These are phyloP conservation scores for Halichondria panicea DNA, from an alignment of 37 sponge, comb jelly and placozoan genomes.

Conservation along the genomic window DNA sequence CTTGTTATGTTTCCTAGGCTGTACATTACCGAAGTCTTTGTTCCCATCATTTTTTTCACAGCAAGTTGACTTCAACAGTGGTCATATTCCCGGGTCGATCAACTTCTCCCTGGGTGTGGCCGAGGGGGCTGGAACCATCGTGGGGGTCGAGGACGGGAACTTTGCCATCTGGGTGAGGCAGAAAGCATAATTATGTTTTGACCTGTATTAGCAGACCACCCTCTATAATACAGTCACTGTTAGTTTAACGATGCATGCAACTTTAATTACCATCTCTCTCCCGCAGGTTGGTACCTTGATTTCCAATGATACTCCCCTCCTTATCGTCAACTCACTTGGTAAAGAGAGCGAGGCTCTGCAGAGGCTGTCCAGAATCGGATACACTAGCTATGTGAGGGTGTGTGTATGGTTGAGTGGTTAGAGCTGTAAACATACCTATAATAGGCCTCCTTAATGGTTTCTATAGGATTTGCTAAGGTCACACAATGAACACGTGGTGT, in stretches of 20 bases:
- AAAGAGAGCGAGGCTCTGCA: conserved; percentile 76
- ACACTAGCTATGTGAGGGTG: conserved; percentile 59
- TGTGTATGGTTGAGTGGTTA: conserved; percentile 34
- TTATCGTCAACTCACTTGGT: conserved; percentile 44
- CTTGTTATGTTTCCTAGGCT: too few species aligned
- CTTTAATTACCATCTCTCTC: too few species aligned
- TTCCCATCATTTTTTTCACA: too few species aligned
- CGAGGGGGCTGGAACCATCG: conserved; percentile 80
- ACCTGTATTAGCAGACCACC: not conserved
- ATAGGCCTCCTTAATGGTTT: too few species aligned
- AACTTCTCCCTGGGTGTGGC: conserved; percentile 70
- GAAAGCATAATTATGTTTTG: not conserved
- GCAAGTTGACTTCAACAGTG: conserved; percentile 29
- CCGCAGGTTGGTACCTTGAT: conserved; percentile 81
- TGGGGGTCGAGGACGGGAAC: conserved; percentile 84
- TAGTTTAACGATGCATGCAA: too few species aligned
- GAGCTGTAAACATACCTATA: conserved; percentile 21
- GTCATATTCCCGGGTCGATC: conserved; percentile 60
- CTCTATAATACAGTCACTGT: too few species aligned
- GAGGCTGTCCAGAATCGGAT: conserved; percentile 84
- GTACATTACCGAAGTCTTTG: too few species aligned
- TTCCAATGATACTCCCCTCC: conserved; percentile 3
- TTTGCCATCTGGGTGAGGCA: conserved; percentile 85
- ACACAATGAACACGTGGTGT: too few species aligned
- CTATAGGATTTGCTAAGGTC: too few species aligned